Base-by-base conservation (phyloP, 1,140 invertebrate species). In the Trissolcus basalis region DNA sequence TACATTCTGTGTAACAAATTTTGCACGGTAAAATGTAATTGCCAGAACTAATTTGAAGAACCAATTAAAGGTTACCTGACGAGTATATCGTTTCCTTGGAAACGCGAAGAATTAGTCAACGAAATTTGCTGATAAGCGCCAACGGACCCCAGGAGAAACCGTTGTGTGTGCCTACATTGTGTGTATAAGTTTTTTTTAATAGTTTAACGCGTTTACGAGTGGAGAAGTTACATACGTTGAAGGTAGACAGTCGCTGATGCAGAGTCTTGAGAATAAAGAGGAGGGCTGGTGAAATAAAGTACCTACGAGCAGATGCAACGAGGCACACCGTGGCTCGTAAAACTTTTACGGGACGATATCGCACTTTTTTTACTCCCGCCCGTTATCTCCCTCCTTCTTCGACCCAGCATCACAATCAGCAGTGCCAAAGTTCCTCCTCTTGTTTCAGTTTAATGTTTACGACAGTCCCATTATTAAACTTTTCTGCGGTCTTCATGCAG, bases 341-440 rank as follows among this genome's bases (percentile, higher is more conserved):
- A 84, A 84, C 78, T 84, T 84, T 84, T 82, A 84, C 76, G 74
- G 69, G 72, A 61, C 77, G 73, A 78, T 81, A 77, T 82, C 77
- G 75, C 74, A 78, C 73, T 68, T 72, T 81, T n/a, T 78, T 78
- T 59, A 3, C 13, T 12, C 48, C 33, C 19, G 19, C 12, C 15
- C 43, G 15, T 8, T 13, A 15, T 27, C 19, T 48, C 45, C 9
- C 48, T 43, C 36, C 15, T 48, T 56, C 47, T 78, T 56, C 10
- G 15, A 16, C 59, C 54, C 61, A 27, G 56, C 59, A 35, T 68
- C 61, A 53, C 53, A 56, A 44, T 61, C 50, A 44, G 54, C 55
- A 51, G 19, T 27, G 71, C 51, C 27, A 41, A 44, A 33, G 47
- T 68, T 70, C 54, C 47, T 41, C 72, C 67, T 77, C 60, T 73